phyloP scores from a whole-genome alignment of 2,797 vertebrate species.

The Lerista edwardsae region DNA sequence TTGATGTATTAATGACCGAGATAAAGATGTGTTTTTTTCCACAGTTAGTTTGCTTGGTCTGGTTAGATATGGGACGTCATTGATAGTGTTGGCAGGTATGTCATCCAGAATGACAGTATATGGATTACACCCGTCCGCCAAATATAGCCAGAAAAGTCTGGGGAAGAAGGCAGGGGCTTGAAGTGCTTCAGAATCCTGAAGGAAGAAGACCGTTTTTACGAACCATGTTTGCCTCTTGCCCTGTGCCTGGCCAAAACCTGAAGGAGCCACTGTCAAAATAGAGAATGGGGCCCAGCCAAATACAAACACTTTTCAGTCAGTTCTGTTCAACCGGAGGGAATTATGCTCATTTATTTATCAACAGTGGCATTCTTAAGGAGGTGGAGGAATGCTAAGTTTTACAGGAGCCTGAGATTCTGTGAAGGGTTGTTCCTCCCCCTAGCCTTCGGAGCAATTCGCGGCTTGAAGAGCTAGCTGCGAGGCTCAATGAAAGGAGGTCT shows the following conservation, averaged over 20 bases:
- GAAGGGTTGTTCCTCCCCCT: too few species aligned
- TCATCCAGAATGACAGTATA: not conserved
- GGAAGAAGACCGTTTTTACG: not conserved
- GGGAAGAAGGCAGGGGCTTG: not conserved
- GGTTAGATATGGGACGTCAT: not conserved
- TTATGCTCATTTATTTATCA: not conserved
- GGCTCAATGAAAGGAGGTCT: too few species aligned
- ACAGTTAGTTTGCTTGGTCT: not conserved
- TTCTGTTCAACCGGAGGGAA: not conserved
- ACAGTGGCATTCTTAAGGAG: too few species aligned
- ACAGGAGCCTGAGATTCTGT: too few species aligned
- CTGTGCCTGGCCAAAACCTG: not conserved
- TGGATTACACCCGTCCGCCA: not conserved
- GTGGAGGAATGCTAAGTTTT: too few species aligned
- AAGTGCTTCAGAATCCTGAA: not conserved
- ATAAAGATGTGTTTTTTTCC: constrained; percentile 4
- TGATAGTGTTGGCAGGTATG: not conserved
- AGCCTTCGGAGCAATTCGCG: too few species aligned
- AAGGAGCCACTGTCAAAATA: not conserved
- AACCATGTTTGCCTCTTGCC: not conserved
- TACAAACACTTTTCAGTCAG: not conserved
- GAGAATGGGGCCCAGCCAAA: not conserved
- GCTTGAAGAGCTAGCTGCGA: too few species aligned
- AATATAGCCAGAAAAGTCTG: not conserved
- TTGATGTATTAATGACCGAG: constrained; percentile 12